Conservation (phyloP, 2,113 vertebrate genomes). For the Anoplopoma fimbria region DNA sequence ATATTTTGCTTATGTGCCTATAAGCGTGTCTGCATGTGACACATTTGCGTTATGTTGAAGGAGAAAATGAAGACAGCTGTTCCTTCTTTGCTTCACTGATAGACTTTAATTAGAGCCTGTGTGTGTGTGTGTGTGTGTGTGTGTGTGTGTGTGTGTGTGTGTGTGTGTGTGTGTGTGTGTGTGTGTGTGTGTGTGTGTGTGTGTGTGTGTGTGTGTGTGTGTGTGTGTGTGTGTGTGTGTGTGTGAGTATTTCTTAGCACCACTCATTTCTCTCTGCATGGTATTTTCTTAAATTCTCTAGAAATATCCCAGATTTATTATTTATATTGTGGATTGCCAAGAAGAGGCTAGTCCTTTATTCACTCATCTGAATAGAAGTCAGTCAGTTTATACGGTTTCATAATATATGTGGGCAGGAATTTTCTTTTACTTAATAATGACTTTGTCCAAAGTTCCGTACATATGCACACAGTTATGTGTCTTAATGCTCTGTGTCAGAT, state of each 20-base stretch:
- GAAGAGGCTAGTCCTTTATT: conserved; percentile 20
- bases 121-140: conserved; percentile 20
- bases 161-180: conserved; percentile 25
- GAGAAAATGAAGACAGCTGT: conserved; percentile 72
- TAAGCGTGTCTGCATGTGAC: conserved; percentile 56
- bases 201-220: background rate
- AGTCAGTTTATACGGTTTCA: conserved; percentile 11
- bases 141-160: background rate
- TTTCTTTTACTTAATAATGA: conserved; percentile 2
- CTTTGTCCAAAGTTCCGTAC: background rate
- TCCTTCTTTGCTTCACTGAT: conserved; percentile 75
- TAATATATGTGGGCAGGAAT: conserved; percentile 11
- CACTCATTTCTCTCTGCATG: conserved; percentile 50
- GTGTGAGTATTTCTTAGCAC: conserved; percentile 16
- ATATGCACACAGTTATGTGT: background rate
- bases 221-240: conserved; percentile 20
- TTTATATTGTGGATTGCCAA: conserved; percentile 23
- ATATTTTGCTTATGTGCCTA: conserved; percentile 35
- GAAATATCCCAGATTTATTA: conserved; percentile 65
- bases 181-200: conserved; percentile 17
- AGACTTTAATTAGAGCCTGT: conserved; percentile 74
- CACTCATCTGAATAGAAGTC: conserved; percentile 1
- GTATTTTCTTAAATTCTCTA: conserved; percentile 58
- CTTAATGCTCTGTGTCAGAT: background rate
- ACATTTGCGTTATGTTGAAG: conserved; percentile 59